phyloP scores from a whole-genome alignment of 92 coral and sea anemone species.

The Meandrina meandrites region DNA sequence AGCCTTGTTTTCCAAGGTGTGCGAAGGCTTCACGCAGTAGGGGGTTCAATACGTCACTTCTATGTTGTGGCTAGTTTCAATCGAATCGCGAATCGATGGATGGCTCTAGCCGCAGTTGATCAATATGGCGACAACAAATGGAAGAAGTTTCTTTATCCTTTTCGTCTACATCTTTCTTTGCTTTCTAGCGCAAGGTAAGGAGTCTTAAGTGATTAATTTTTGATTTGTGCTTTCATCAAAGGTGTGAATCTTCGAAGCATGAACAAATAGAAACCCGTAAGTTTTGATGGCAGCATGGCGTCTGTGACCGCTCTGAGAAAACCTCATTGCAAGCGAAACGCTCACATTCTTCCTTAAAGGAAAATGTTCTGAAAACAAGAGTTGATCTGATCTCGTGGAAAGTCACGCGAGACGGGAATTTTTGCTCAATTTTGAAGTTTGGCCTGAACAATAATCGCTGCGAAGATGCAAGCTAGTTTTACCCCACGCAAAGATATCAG shows the following conservation, averaged over 20 bases:
- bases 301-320: slow-evolving; percentile 14
- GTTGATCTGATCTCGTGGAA: not conserved
- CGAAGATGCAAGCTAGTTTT: slow-evolving; percentile 9
- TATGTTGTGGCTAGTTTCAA: slow-evolving; percentile 27
- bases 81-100: slow-evolving; percentile 32
- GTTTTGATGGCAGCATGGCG: slow-evolving; percentile 27
- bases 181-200: slow-evolving; percentile 45
- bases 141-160: slow-evolving; percentile 11
- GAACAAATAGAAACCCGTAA: slow-evolving; percentile 45
- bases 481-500: slow-evolving; percentile 23
- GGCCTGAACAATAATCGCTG: slow-evolving; percentile 3
- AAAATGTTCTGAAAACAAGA: not conserved
- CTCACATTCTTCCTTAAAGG: slow-evolving; percentile 3
- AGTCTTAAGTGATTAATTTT: slow-evolving; percentile 73
- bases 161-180: slow-evolving; percentile 13
- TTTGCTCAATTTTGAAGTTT: not conserved
- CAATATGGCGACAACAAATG: slow-evolving; percentile 37
- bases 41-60: slow-evolving; percentile 49
- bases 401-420: not conserved
- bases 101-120: not conserved
- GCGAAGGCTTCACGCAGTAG: slow-evolving; percentile 26
- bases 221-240: slow-evolving; percentile 73
- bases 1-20: not conserved
- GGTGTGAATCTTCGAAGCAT: slow-evolving; percentile 75
- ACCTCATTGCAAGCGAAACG: slow-evolving; percentile 2